phyloP scores from a whole-genome alignment of 2,888 invertebrate genomes.

The Baccha elongata region DNA sequence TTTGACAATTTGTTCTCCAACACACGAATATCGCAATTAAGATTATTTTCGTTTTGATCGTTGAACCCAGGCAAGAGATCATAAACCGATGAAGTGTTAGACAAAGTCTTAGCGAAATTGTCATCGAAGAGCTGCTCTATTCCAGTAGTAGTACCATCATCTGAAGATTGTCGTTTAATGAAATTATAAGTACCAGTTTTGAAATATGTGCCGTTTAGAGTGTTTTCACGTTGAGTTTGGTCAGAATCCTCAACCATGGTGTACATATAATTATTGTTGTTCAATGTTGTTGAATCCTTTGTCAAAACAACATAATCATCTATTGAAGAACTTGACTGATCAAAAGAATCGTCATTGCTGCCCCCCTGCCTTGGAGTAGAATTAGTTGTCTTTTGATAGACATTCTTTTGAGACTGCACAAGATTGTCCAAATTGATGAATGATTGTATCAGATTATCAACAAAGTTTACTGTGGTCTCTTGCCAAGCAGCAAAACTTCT shows the following conservation, averaged over 20 bases:
- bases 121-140: slow-evolving; percentile 49
- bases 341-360: slow-evolving; percentile 75
- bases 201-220: slow-evolving; percentile 80
- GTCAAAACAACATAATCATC: slow-evolving; percentile 66
- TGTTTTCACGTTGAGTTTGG: slow-evolving; percentile 78
- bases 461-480: slow-evolving; percentile 84
- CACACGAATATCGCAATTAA: slow-evolving; percentile 76
- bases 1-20: slow-evolving; percentile 76
- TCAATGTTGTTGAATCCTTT: slow-evolving; percentile 52
- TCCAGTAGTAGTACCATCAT: slow-evolving; percentile 58
- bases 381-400: slow-evolving; percentile 77
- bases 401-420: slow-evolving; percentile 80
- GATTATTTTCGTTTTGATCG: slow-evolving; percentile 55
- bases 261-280: slow-evolving; percentile 79
- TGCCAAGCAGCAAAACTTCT: slow-evolving; percentile 86
- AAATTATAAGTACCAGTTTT: slow-evolving; percentile 82
- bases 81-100: slow-evolving; percentile 35
- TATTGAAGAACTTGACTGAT: slow-evolving; percentile 75
- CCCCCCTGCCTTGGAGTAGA: slow-evolving; percentile 74
- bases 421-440: slow-evolving; percentile 85
- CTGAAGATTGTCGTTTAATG: slow-evolving; percentile 74
- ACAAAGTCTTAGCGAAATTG: slow-evolving; percentile 37
- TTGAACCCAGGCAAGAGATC: slow-evolving; percentile 36
- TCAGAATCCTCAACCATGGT: slow-evolving; percentile 81
- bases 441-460: slow-evolving; percentile 85